Conservation (phyloP, 2,113 vertebrate genomes). For the Rhadina sibilatrix region DNA sequence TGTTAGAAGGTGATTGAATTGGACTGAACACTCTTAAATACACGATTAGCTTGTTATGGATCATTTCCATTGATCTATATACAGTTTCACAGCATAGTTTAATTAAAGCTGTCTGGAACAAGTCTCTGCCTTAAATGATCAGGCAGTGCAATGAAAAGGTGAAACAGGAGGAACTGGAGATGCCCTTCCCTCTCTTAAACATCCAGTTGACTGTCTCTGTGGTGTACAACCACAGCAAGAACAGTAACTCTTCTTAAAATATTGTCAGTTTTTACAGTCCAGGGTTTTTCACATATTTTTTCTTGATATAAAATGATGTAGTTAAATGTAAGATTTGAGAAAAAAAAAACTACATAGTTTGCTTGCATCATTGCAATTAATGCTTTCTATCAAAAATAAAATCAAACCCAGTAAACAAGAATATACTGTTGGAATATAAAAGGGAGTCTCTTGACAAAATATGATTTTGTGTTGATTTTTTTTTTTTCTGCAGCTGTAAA, state of each 20-base stretch:
- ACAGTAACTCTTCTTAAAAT: conserved; percentile 40
- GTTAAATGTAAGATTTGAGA: neutral
- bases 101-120: conserved; percentile 82
- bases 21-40: conserved; percentile 75
- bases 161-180: conserved; percentile 54
- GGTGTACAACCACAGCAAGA: conserved; percentile 33
- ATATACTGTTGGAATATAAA: neutral
- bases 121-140: conserved; percentile 70
- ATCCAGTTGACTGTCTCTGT: conserved; percentile 13
- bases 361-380: neutral
- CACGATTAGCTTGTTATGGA: conserved; percentile 80
- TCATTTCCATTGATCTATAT: conserved; percentile 82
- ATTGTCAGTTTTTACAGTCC: neutral
- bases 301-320: neutral
- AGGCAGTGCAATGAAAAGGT: conserved; percentile 65
- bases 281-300: neutral
- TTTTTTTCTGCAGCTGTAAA: neutral
- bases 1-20: conserved; percentile 75
- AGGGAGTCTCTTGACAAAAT: neutral
- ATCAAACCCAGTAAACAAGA: neutral
- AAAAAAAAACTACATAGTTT: neutral
- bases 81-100: conserved; percentile 75
- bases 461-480: neutral
- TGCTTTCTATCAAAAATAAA: neutral
- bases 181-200: neutral